Evolutionary conservation across 1,140 invertebrate genomes (phyloP).

Genomic region (Drosophila subobscura): DNA sequence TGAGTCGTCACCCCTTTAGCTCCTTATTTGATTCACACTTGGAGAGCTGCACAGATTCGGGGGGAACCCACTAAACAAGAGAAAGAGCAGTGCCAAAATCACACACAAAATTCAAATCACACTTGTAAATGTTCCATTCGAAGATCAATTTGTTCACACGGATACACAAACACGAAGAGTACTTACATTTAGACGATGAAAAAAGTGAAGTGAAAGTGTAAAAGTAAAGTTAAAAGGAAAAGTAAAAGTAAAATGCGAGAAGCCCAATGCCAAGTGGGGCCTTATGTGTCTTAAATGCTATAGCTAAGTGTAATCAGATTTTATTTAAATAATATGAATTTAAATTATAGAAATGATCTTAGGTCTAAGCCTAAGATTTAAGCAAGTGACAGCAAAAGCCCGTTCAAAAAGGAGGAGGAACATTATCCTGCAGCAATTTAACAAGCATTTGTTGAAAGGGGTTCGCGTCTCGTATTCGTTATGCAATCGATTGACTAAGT

Average conservation of each 20-base stretch:
- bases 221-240: slow-evolving; percentile 23
- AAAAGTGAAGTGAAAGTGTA: slow-evolving; percentile 14
- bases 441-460: slow-evolving; percentile 28
- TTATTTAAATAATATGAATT: slow-evolving; percentile 72
- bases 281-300: slow-evolving; percentile 83
- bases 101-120: slow-evolving; percentile 31
- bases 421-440: slow-evolving; percentile 19
- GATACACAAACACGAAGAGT: slow-evolving; percentile 17
- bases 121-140: slow-evolving; percentile 73
- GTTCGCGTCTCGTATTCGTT: slow-evolving; percentile 58
- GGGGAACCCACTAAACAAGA: neutral
- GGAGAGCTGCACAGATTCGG: neutral
- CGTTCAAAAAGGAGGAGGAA: slow-evolving; percentile 25
- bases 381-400: slow-evolving; percentile 33
- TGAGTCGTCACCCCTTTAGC: slow-evolving; percentile 25
- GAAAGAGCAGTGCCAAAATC: slow-evolving; percentile 67
- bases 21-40: neutral
- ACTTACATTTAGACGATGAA: slow-evolving; percentile 1
- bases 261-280: slow-evolving; percentile 81
- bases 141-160: slow-evolving; percentile 23
- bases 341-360: slow-evolving; percentile 37
- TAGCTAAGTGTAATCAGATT: slow-evolving; percentile 78
- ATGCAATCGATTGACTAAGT: slow-evolving; percentile 74
- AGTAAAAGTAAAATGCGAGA: slow-evolving; percentile 20
- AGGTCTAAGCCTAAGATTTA: slow-evolving; percentile 49